phyloP scores from a whole-genome alignment of 1,140 invertebrate species.

The Nomia melanderi region DNA sequence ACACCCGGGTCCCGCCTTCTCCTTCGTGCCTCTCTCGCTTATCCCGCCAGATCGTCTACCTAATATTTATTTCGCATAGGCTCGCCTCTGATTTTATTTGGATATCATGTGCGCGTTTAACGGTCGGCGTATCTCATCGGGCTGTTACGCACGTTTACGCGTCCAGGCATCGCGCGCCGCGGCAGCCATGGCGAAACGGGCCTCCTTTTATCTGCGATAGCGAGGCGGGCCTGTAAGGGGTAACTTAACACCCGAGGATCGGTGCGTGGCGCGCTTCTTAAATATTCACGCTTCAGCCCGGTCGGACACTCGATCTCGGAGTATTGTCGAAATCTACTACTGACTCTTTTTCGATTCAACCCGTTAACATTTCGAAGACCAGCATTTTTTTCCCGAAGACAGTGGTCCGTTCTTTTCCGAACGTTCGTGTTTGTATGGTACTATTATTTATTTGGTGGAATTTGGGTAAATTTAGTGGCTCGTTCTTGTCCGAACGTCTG shows the following conservation, averaged over 20 bases:
- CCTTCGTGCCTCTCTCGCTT: conserved; percentile 42
- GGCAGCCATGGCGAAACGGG: conserved; percentile 19
- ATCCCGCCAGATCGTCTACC: conserved; percentile 59
- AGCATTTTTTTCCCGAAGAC: no score
- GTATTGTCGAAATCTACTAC: background rate
- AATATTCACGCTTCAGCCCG: background rate
- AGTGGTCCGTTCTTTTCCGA: no score
- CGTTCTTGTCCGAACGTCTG: no score
- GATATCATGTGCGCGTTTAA: conserved; percentile 55
- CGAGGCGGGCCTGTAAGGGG: conserved; percentile 15
- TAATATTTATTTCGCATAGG: conserved; percentile 63
- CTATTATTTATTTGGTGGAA: no score
- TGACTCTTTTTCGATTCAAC: background rate
- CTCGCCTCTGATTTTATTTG: conserved; percentile 60
- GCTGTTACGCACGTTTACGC: conserved; percentile 53
- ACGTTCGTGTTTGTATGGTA: no score
- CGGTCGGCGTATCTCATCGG: conserved; percentile 47
- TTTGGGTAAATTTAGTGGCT: no score
- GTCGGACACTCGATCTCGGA: conserved; percentile 9
- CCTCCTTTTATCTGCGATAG: conserved; percentile 52
- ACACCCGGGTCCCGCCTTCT: conserved; percentile 32
- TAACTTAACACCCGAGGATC: conserved; percentile 57
- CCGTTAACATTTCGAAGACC: no score
- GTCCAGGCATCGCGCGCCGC: conserved; percentile 20
- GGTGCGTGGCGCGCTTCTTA: conserved; percentile 32